Evolutionary conservation across 2,113 vertebrate species (phyloP).

Genomic region (Oncorhynchus kisutch): DNA sequence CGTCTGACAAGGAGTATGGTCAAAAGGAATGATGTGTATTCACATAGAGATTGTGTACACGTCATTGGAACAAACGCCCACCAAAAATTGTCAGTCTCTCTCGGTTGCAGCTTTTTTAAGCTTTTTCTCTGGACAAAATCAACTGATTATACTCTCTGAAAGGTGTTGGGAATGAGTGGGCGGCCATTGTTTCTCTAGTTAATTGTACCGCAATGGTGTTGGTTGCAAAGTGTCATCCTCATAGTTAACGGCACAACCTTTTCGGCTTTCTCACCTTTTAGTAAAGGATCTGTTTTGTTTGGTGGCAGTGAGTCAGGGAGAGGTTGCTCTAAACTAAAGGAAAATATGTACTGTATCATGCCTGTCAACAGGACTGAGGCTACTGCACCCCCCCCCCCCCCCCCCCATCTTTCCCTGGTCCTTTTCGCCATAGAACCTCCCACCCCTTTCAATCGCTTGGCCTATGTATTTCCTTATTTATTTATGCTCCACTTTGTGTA

Average conservation of each 20-base stretch:
- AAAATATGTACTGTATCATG: too few relatives aligned
- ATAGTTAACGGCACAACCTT: neutral
- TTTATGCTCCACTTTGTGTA: slow-evolving; percentile 26
- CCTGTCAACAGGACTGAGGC: neutral
- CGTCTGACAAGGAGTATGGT: too few relatives aligned
- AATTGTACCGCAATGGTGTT: neutral
- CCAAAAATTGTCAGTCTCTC: too few relatives aligned
- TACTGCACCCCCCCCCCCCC: too few relatives aligned
- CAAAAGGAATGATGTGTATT: too few relatives aligned
- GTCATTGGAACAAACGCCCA: too few relatives aligned
- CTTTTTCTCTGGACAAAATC: too few relatives aligned
- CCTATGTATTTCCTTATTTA: neutral
- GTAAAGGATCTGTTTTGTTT: neutral
- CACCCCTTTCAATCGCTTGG: neutral
- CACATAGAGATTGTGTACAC: too few relatives aligned
- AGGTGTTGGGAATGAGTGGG: too few relatives aligned
- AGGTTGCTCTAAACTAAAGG: neutral
- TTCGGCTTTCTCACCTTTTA: neutral
- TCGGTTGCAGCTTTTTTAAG: too few relatives aligned
- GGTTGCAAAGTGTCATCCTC: neutral
- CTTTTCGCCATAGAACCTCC: neutral
- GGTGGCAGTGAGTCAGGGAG: slow-evolving; percentile 1
- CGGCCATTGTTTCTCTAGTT: too few relatives aligned
- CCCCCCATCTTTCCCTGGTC: neutral
- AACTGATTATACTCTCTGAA: too few relatives aligned